Evolutionary conservation across 2,797 vertebrate genomes (phyloP), one percentile per base, ranked within the genome.

Genomic region (Emydoidea blandingii): DNA sequence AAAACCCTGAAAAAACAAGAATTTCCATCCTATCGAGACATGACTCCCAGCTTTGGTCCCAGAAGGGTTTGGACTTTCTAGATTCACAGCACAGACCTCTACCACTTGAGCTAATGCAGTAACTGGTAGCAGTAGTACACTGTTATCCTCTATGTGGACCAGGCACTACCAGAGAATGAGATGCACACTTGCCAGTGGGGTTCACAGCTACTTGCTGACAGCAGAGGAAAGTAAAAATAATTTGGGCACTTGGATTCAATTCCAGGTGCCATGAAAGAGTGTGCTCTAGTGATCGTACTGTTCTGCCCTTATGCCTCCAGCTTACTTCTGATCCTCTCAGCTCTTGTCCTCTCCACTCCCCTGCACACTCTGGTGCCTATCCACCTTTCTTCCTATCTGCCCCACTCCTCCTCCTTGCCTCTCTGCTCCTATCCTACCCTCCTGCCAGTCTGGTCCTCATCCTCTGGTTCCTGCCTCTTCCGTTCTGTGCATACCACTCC

Each of bases 361-460:
- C 57, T 12, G 2, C 29, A 31, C 29, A 31, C 12, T 5, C 1
- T 59, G 57, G 12, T 31, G 6, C 29, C 29, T 59, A 29, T 59
- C 12, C 25, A 29, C 16, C 41, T 65, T 25, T 0, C 0, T 83
- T 5, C 41, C 82, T 57, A 54, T 47, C 47, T 89, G 14, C 52
- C 82, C 3, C 79, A 52, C 31, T 16, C 79, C 31, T 53, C 14
- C 4, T 5, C 1, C 23, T 6, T 92, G 5, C 65, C 1, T 0
- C n/a, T 89, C 81, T 88, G 56, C 44, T 91, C 82, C 47, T 54
- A 9, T 12, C 16, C 85, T 72, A 9, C 81, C 12, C 54, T 49
- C 85, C 4, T 56, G 15, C 41, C 12, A 10, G 9, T 57, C 83
- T 81, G 37, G 57, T 19, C 16, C 5, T 83, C 86, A 10, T 41